phyloP scores from a whole-genome alignment of 2,113 vertebrate genomes.

The Spheniscus mendiculus region DNA sequence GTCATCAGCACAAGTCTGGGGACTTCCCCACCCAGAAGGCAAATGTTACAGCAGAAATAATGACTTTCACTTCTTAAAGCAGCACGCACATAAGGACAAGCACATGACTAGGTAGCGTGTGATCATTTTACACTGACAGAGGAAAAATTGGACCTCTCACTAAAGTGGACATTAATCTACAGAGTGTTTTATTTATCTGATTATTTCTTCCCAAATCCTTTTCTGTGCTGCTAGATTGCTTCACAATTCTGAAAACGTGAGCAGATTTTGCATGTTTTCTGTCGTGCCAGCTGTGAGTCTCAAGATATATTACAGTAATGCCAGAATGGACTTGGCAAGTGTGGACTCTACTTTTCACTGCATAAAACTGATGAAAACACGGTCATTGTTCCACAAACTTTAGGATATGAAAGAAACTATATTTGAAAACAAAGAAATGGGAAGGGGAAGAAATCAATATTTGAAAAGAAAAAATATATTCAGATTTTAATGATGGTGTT shows the following conservation, averaged over 20 bases:
- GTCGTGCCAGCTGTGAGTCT: fast-evolving
- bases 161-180: background rate
- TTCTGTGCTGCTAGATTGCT: background rate
- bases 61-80: conserved; percentile 36
- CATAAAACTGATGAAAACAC: background rate
- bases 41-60: background rate
- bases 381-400: background rate
- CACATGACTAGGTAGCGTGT: background rate
- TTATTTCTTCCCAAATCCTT: background rate
- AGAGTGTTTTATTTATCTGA: background rate
- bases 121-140: background rate
- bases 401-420: background rate
- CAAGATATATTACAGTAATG: background rate
- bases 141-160: background rate
- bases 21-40: background rate
- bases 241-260: background rate
- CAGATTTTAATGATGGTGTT: background rate
- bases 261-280: background rate
- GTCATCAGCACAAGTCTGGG: background rate
- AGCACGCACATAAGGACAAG: background rate
- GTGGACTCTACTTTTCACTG: background rate
- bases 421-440: background rate
- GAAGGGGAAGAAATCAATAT: background rate
- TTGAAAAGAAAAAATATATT: background rate
- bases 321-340: background rate